phyloP scores from a whole-genome alignment of 2,113 vertebrate species.

The Orthochromis indermauri region DNA sequence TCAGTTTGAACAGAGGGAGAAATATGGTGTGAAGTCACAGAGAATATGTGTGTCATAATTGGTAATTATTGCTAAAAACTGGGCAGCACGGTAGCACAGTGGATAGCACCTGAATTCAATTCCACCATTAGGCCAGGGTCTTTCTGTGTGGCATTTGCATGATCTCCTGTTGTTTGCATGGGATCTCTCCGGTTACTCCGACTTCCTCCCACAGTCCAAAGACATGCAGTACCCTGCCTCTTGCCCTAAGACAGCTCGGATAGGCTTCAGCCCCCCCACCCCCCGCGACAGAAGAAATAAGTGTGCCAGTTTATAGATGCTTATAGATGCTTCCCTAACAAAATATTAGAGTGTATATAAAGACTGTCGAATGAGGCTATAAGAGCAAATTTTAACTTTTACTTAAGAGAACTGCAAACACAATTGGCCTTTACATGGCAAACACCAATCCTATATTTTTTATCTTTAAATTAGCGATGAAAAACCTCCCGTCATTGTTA shows the following conservation, averaged over 20 bases:
- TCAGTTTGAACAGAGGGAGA: neutral
- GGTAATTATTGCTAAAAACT: neutral
- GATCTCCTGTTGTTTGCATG: neutral
- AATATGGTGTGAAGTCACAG: neutral
- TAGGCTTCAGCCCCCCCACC: neutral
- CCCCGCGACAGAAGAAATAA: neutral
- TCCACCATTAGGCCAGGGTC: neutral
- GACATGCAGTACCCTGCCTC: neutral
- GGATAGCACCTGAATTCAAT: neutral
- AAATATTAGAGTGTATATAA: neutral
- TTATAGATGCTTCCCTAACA: neutral
- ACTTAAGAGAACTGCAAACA: neutral
- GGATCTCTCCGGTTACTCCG: neutral
- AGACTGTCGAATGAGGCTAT: neutral
- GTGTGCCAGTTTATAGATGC: neutral
- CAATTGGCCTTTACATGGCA: neutral
- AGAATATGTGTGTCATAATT: neutral
- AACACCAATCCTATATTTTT: neutral
- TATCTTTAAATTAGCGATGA: neutral
- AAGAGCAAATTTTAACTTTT: neutral
- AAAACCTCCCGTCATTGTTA: neutral
- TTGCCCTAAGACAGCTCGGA: neutral
- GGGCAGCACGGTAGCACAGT: neutral
- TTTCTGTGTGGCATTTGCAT: neutral
- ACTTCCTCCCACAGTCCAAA: neutral